These are phyloP conservation scores for Columba janthina DNA, from an alignment of 2,113 vertebrate genomes.

Conservation along the genomic window DNA sequence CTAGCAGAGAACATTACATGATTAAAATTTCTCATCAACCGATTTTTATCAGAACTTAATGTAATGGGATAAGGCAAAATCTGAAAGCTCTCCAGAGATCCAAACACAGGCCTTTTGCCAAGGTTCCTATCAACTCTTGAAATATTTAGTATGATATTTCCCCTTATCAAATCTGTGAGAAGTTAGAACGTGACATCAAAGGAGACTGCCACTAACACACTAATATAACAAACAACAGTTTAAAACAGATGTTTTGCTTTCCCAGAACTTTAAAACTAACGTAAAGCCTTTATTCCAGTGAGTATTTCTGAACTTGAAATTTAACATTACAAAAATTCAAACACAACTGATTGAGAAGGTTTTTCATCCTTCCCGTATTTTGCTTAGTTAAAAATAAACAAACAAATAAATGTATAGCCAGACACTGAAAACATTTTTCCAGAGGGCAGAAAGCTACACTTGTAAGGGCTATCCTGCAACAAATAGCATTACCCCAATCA, in stretches of 20 bases:
- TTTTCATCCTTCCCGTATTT: background rate
- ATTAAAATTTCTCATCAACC: background rate
- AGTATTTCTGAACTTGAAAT: background rate
- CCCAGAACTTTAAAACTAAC: background rate
- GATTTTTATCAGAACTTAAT: background rate
- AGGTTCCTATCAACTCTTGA: background rate
- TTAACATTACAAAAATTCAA: background rate
- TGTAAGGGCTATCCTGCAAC: background rate
- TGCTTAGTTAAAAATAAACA: background rate
- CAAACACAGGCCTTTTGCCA: background rate
- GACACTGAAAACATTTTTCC: background rate
- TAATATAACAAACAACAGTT: background rate
- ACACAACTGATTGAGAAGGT: background rate
- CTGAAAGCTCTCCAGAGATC: background rate
- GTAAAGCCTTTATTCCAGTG: background rate
- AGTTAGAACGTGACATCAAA: background rate
- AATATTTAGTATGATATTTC: background rate
- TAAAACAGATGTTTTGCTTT: background rate
- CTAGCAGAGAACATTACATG: background rate
- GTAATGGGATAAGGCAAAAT: background rate
- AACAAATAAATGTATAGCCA: rapidly evolving
- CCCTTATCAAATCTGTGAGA: background rate
- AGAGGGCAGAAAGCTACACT: background rate
- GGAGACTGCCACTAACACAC: background rate
- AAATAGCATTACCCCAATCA: rapidly evolving